A percentile compares a stretch with the other conserved stretches of the same genome.
These are phyloP conservation scores for Scarus forsteni DNA, from an alignment of 2,797 vertebrate genomes.

Conservation along the genomic window DNA sequence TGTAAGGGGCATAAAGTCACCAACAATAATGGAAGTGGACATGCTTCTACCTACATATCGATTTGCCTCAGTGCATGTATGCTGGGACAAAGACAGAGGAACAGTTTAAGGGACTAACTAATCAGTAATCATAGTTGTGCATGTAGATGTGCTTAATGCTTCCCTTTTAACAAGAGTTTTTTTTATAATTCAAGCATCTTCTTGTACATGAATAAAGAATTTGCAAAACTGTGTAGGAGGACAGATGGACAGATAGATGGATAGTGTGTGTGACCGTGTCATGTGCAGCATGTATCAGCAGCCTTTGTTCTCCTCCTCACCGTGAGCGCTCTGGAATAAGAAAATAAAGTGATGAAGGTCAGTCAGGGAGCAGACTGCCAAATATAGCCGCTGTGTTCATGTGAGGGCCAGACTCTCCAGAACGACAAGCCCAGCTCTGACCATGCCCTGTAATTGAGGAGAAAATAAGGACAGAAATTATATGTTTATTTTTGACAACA, in stretches of 20 bases:
- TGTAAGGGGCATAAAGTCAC: too few species aligned
- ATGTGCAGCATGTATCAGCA: slow-evolving; percentile 51
- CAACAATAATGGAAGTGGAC: too few species aligned
- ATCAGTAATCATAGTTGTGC: too few species aligned
- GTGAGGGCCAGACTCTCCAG: slow-evolving; percentile 88
- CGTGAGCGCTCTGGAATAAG: slow-evolving; percentile 67
- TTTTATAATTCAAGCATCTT: too few species aligned
- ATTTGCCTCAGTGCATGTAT: too few species aligned
- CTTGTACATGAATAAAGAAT: too few species aligned
- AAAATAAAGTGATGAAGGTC: slow-evolving; percentile 85
- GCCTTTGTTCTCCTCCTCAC: slow-evolving; percentile 74
- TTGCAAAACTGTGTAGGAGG: too few species aligned
- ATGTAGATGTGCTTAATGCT: too few species aligned
- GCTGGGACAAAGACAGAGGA: too few species aligned
- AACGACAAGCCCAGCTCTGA: slow-evolving; percentile 86
- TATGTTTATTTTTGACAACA: slow-evolving; percentile 92
- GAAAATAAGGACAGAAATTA: slow-evolving; percentile 91
- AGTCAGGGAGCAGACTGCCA: slow-evolving; percentile 87
- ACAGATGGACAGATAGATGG: slow-evolving; percentile 3
- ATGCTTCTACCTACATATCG: too few species aligned
- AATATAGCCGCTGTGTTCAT: slow-evolving; percentile 88
- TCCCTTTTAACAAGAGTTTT: too few species aligned
- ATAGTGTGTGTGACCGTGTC: slow-evolving; percentile 49
- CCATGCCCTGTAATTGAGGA: slow-evolving; percentile 91
- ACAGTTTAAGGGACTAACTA: too few species aligned